phyloP scores from a whole-genome alignment of 2,113 vertebrate genomes.

The Synodontis membranacea region DNA sequence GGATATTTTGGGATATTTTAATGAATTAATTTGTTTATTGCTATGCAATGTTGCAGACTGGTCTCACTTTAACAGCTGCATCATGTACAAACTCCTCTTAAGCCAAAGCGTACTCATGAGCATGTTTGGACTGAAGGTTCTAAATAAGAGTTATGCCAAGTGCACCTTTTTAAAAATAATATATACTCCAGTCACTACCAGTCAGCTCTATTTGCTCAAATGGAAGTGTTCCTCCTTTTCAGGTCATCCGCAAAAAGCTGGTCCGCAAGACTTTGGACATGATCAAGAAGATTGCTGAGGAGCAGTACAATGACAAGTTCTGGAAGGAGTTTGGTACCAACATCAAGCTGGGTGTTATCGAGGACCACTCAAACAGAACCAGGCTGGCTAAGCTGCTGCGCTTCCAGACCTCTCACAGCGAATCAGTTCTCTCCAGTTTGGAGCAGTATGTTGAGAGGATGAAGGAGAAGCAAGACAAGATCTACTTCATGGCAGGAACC shows the following conservation, averaged over 20 bases:
- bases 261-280: constrained; percentile 98
- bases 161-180: not conserved
- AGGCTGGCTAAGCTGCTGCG: constrained; percentile 95
- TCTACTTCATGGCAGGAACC: constrained; percentile 97
- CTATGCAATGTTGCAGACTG: not conserved
- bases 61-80: not conserved
- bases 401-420: constrained; percentile 92
- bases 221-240: constrained; percentile 5
- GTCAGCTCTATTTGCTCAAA: not conserved
- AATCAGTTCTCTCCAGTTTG: constrained; percentile 80
- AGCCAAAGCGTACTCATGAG: not conserved
- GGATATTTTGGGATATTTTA: too few relatives aligned
- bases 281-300: constrained; percentile 99
- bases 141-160: not conserved
- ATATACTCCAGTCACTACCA: not conserved
- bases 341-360: constrained; percentile 96
- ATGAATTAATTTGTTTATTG: not conserved
- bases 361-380: constrained; percentile 97
- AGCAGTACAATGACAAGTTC: constrained; percentile 94
- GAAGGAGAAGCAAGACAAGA: constrained; percentile 99
- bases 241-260: constrained; percentile 98
- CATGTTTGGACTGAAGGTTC: not conserved
- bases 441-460: constrained; percentile 98
- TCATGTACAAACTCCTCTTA: not conserved
- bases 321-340: constrained; percentile 99